These are phyloP conservation scores for Anhinga anhinga DNA, from an alignment of 2,113 vertebrate species.

Conservation along the genomic window DNA sequence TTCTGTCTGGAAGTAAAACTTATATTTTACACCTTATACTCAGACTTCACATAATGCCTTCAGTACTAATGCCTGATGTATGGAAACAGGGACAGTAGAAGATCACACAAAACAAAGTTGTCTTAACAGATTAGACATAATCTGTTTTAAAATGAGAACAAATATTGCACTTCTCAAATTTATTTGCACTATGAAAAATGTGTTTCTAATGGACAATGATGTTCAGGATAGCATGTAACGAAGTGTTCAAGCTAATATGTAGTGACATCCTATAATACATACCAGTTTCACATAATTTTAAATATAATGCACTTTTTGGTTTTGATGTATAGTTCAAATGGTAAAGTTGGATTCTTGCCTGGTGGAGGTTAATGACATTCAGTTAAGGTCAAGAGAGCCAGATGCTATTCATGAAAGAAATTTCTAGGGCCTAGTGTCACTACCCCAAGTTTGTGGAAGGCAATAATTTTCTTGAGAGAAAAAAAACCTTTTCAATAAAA, in stretches of 20 bases:
- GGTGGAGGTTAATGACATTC: background rate
- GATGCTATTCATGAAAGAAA: background rate
- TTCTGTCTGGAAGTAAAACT: background rate
- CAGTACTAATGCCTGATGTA: background rate
- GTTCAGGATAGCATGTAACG: background rate
- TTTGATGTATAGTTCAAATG: background rate
- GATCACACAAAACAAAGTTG: background rate
- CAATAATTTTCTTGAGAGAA: background rate
- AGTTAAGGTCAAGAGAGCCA: background rate
- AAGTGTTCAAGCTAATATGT: background rate
- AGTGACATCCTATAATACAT: background rate
- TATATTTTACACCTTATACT: background rate
- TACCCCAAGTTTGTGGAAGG: background rate
- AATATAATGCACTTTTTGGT: background rate
- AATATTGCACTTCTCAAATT: background rate
- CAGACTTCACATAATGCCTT: background rate
- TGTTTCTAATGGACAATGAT: background rate
- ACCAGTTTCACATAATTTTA: background rate
- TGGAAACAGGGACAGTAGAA: background rate
- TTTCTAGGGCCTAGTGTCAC: background rate
- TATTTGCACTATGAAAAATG: background rate
- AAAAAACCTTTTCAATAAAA: background rate
- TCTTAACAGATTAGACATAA: background rate
- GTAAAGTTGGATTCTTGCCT: background rate
- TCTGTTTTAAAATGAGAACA: background rate